phyloP scores from a whole-genome alignment of 1,140 invertebrate genomes.

The Adoxophyes honmai region DNA sequence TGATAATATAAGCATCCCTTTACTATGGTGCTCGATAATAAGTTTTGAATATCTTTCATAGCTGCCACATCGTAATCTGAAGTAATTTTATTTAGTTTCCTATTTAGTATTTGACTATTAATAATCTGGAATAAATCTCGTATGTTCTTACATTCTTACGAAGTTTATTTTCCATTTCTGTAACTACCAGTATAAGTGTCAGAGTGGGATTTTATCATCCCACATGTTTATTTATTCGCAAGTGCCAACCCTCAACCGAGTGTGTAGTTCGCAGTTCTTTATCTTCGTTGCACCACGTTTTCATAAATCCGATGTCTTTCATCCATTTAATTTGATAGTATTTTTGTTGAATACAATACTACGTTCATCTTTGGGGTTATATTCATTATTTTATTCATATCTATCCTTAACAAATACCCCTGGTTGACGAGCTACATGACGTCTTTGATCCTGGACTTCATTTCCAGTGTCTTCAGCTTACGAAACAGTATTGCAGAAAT shows the following conservation, averaged over 20 bases:
- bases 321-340: not conserved
- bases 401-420: not conserved
- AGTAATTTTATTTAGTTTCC: conserved; percentile 9
- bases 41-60: conserved; percentile 7
- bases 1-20: no score
- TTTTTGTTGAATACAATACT: not conserved
- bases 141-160: conserved; percentile 14
- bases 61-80: conserved; percentile 13
- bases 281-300: no score
- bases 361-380: not conserved
- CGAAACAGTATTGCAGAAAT: no score
- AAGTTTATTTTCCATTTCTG: no score
- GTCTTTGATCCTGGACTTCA: no score
- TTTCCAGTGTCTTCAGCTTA: no score
- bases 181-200: no score
- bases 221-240: no score
- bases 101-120: conserved; percentile 2
- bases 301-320: not conserved
- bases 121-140: conserved; percentile 5
- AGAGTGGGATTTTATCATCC: no score
- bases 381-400: not conserved
- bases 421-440: not conserved
- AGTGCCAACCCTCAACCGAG: no score
- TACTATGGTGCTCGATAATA: not conserved
- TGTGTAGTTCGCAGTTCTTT: no score